Base-by-base conservation (phyloP, 2,797 vertebrate species). In the Huso huso region DNA sequence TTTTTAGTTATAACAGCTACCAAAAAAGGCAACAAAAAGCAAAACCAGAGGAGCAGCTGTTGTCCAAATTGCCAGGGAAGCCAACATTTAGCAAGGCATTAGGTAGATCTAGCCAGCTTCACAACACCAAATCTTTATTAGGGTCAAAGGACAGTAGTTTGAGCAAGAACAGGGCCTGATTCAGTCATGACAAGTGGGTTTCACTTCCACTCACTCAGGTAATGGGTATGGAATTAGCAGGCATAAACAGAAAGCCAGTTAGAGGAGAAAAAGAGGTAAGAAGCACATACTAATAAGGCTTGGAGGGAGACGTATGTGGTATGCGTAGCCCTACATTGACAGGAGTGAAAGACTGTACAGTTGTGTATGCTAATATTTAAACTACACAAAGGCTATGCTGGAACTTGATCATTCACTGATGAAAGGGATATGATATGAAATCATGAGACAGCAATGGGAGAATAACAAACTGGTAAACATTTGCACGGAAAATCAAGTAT, bases 301-400 rank as follows among this genome's bases (percentile, higher is more conserved):
- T 48, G 15, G 13, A 61, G 60, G 11, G 7, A 60, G 53, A 7
- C 7, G 23, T 51, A 18, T 51, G 12, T 69, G 51, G 18, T 51
- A 51, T 52, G 51, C 62, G 57, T 15, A 59, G 53, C 49, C 55
- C 18, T 64, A 10, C 48, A 64, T 58, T 50, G 52, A 23, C 8
- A 57, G 58, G 67, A 62, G 51, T 49, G 68, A 66, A 72, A 49
- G 63, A 48, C 18, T n/a, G 7, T 61, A 10, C 10, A 52, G 49
- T 60, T 57, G 57, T 13, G 9, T 6, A 49, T 50, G 49, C 60
- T 48, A 13, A 62, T 7, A 59, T 66, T 18, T 60, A 55, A 67
- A 61, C 73, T 69, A 67, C 67, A 74, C 69, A 64, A 68, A 51
- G 69, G 63, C 63, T 63, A 64, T 66, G 66, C 8, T 23, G 61